Base-by-base conservation (phyloP, 2,888 invertebrate genomes). In the Melinaea marsaeus region DNA sequence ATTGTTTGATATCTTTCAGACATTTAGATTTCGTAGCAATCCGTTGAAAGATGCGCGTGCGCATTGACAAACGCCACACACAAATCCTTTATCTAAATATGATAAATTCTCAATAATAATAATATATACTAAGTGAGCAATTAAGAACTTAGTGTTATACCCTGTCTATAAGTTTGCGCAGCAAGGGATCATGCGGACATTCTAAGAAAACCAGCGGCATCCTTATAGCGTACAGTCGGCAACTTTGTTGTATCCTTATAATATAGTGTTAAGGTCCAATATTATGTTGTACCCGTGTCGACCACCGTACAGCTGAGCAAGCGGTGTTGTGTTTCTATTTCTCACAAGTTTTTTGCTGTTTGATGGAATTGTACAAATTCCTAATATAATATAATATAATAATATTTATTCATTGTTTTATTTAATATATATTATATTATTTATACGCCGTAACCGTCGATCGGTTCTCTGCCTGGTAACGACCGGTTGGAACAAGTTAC, bases 301-400 rank as follows among this genome's bases (percentile, higher is more conserved):
- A 13, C 6, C 35, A 22, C 33, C 42, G 57, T 60, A 58, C 60
- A 55, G 54, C 58, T 57, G 65, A 63, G 61, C 57, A 46, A 61
- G 58, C 64, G 64, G 68, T 68, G 61, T 68, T 63, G 64, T 64
- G 46, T 68, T 55, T 64, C 48, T 60, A 37, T 60, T 68, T 68
- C 64, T 64, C 68, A 68, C 68, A 64, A 56, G 51, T 61, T 68
- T 64, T 22, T 60, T 64, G 66, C 66, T 68, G 64, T 65, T 67
- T 57, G 13, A 48, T 51, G 58, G 61, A 57, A 63, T 66, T 60
- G 61, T 13, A 42, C 55, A 34, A 54, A 55, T 63, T 61, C 48
- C 62, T 22, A 22, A 22, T 22, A 57, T 57, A 47, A n/a, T 46
- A 55, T 55, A 51, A 51, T 32, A 32, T 51, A 22, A 22, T 11